phyloP scores from a whole-genome alignment of 1,140 invertebrate genomes.

The Macrobrachium nipponense region DNA sequence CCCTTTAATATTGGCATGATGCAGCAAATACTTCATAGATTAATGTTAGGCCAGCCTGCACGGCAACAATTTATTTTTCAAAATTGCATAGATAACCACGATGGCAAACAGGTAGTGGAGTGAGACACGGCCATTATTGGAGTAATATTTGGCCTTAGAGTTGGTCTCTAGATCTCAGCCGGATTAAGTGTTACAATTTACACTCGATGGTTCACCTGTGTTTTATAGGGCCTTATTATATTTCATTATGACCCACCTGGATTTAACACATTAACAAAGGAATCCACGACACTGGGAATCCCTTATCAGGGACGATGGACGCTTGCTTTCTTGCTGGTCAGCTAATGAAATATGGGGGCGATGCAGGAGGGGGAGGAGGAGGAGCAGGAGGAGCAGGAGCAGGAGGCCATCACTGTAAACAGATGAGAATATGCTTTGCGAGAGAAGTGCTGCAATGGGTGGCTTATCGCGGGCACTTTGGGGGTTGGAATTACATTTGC shows the following conservation, averaged over 20 bases:
- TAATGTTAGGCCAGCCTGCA: conserved; percentile 16
- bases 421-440: too few species aligned
- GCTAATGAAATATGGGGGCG: too few species aligned
- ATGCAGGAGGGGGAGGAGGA: too few species aligned
- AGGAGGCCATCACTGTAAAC: too few species aligned
- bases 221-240: conserved; percentile 29
- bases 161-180: not conserved
- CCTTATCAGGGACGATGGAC: too few species aligned
- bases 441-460: not conserved
- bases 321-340: too few species aligned
- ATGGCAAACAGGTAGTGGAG: not conserved
- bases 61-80: conserved; percentile 30
- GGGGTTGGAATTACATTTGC: conserved; percentile 11
- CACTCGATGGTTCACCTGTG: conserved; percentile 9
- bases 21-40: conserved; percentile 32
- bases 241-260: not conserved
- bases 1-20: conserved; percentile 18
- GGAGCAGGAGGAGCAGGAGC: too few species aligned
- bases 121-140: too few species aligned
- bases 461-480: not conserved
- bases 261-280: too few species aligned
- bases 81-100: conserved; percentile 31
- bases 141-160: too few species aligned
- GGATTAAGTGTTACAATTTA: conserved; percentile 24
- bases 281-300: too few species aligned